Evolutionary conservation across 2,113 vertebrate genomes (phyloP), one percentile per base, ranked within the genome.

Genomic region (Scophthalmus maximus): DNA sequence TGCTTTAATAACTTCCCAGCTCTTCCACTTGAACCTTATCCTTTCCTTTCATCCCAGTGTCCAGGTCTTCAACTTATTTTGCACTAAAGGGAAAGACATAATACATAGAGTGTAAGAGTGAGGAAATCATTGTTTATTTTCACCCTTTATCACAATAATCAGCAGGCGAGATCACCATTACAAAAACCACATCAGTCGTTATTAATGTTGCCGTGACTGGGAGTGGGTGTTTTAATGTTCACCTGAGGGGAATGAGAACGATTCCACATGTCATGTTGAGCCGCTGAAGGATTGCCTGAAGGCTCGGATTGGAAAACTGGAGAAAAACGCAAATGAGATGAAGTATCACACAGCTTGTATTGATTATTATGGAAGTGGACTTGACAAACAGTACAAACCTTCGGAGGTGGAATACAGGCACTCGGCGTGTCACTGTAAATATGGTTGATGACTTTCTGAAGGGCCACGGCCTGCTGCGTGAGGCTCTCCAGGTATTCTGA

Each of bases 211-310:
- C 2, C 4, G 10, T n/a, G 25, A 15, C 5, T 27, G 17, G 3
- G 4, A 34, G 22, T n/a, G n/a, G n/a, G n/a, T 47, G 5, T 44
- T 57, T 55, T 7, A 26, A 1, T 30, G 27, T 20, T 85, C 88
- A 97, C 96, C 96, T 97, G 90, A 97, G 94, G 50, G 95, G 94
- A 90, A 96, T 94, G 86, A 97, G 94, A 85, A 96, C 93, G 87
- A 98, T 96, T 68, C 96, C 96, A 36, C 96, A 97, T 77, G 96
- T 95, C 66, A 97, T 91, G 58, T 98, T 98, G 78, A 99, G 94
- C 86, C 98, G 96, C 69, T 98, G 96, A 87, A 98, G 85, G 81
- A 97, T 95, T 73, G 93, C 93, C 68, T 92, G 85, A 92, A 95
- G 94, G 79, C 91, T 96, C 69, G 96, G 96, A 70, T 94, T 93